A percentile compares a stretch with the other conserved stretches of the same genome.
Conservation (phyloP, 2,888 invertebrate genomes). For the Pheosia gnoma region DNA sequence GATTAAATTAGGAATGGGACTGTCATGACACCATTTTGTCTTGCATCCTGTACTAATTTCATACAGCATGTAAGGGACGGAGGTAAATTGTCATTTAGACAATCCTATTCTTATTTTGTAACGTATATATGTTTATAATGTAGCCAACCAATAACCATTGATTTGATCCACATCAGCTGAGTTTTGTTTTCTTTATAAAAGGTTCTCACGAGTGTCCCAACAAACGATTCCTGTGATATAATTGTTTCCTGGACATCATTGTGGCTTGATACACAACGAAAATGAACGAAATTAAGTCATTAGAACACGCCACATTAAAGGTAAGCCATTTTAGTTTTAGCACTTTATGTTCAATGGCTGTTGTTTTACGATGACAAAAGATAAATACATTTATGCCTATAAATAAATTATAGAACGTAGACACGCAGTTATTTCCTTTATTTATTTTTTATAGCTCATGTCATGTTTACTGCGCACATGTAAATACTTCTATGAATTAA, state of each 20-base stretch:
- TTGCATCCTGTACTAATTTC: too few relatives aligned
- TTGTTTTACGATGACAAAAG: neutral
- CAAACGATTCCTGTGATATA: slow-evolving; percentile 14
- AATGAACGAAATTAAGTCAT: slow-evolving; percentile 96
- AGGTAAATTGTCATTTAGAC: neutral
- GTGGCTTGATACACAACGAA: slow-evolving; percentile 37
- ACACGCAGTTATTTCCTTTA: too few relatives aligned
- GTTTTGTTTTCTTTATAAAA: slow-evolving; percentile 75
- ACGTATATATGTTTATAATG: slow-evolving; percentile 17
- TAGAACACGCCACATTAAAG: slow-evolving; percentile 98
- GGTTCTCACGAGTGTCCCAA: slow-evolving; percentile 28
- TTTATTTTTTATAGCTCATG: too few relatives aligned
- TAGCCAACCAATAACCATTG: slow-evolving; percentile 20
- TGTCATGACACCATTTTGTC: too few relatives aligned
- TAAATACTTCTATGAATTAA: too few relatives aligned
- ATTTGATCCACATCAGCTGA: slow-evolving; percentile 69
- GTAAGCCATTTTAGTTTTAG: slow-evolving; percentile 71
- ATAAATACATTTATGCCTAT: too few relatives aligned
- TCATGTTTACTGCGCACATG: too few relatives aligned
- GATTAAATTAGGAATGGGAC: too few relatives aligned
- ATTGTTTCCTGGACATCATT: slow-evolving; percentile 21
- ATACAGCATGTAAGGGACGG: too few relatives aligned
- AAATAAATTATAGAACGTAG: too few relatives aligned
- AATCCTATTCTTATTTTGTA: slow-evolving; percentile 27
- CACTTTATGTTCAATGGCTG: slow-evolving; percentile 11